Conservation (phyloP, 2,888 invertebrate species). For the Erebia epiphron region DNA sequence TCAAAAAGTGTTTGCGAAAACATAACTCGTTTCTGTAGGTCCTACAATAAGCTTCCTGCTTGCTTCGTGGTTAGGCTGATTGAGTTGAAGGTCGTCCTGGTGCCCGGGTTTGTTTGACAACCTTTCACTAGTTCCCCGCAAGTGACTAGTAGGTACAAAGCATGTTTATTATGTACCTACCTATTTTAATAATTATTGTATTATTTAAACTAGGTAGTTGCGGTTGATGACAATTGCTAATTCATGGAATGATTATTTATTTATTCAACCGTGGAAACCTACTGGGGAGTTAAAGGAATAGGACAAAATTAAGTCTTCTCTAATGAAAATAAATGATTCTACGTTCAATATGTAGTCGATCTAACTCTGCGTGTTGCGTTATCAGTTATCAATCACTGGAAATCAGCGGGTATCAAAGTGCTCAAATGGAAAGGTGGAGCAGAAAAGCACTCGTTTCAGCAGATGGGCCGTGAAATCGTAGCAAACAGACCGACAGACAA, state of each 20-base stretch:
- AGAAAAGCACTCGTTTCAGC: too few species aligned
- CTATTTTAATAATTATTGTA: background rate
- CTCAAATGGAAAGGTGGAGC: too few species aligned
- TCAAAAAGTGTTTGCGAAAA: background rate
- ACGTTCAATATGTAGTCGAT: too few species aligned
- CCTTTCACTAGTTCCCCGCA: conserved; percentile 34
- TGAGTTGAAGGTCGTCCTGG: conserved; percentile 35
- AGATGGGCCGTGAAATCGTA: too few species aligned
- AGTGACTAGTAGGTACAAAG: background rate
- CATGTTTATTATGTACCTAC: background rate
- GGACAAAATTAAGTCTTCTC: too few species aligned
- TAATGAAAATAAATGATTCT: too few species aligned
- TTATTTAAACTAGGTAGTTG: background rate
- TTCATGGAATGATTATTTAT: background rate
- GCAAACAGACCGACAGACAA: too few species aligned
- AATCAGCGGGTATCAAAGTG: too few species aligned
- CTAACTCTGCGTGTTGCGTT: too few species aligned
- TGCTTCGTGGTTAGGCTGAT: conserved; percentile 25
- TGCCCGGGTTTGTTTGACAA: conserved; percentile 24
- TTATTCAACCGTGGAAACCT: background rate
- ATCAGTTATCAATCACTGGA: too few species aligned
- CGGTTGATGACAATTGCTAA: background rate
- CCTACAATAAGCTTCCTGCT: conserved; percentile 26
- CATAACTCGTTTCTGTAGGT: background rate
- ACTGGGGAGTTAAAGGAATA: background rate